Evolutionary conservation across 2,113 vertebrate genomes (phyloP), one percentile per base, ranked within the genome.

Genomic region (Galeopterus variegatus): DNA sequence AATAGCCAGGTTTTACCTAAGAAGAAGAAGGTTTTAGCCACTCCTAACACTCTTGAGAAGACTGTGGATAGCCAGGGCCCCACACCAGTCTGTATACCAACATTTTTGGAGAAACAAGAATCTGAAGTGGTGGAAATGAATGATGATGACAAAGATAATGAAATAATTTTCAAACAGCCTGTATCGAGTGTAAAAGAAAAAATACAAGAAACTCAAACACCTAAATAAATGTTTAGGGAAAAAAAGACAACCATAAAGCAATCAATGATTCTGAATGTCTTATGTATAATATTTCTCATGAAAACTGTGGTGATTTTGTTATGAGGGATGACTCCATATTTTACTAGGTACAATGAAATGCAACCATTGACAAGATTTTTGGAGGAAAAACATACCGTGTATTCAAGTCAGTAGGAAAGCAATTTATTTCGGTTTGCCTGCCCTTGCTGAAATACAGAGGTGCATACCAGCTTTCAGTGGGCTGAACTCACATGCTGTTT

Each of bases 71-170:
- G 77, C 67, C 95, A 83, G 99, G 99, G 98, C 50, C 75, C 97
- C 54, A 99, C 99, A 8, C 99, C 99, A 0, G 97, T 99, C 64
- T 99, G 99, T 97, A 99, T 99, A 14, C 99, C 99, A 17, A 98
- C 99, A 3, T 93, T 99, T 94, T 98, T 99, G 3, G 98, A 99
- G 96, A 99, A 96, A 97, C 99, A 99, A 96, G 99, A 99, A 96
- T 98, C 98, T 77, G 93, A 98, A 80, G 97, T 72, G 9, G 50
- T 9, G 0, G 98, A 98, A 2, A 97, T 98, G 0, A 98, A 12
- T 1, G 98, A 98, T 6, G 98, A 99, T 0, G 13, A 99, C 0
- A 98, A 99, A 10, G 98, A 98, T 2, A 48, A 96, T 1, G 99
- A 99, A 97, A 97, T 99, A 17, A 87, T 98, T 83, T 41, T 41